Base-by-base conservation (phyloP, 1,140 invertebrate species). In the Temnothorax longispinosus region DNA sequence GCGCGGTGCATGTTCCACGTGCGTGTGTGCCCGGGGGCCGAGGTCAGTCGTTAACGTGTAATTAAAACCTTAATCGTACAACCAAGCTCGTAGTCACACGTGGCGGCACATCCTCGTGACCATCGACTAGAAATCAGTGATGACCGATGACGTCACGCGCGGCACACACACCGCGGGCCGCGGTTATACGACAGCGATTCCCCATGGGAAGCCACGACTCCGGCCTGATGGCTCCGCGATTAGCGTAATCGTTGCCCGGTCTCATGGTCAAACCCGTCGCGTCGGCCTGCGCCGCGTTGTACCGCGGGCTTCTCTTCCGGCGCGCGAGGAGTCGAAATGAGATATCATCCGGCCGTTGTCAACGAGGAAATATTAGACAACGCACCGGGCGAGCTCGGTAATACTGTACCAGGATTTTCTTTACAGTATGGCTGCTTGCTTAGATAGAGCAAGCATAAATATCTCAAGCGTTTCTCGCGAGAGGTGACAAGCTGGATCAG, bases 351-450 rank as follows among this genome's bases (percentile, higher is more conserved):
- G n/a, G 60, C 18, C 65, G 44, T 67, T 35, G 18, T 56, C 5
- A 13, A 21, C 13, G 7, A 50, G 35, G 15, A 82, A 35, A 72
- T 50, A 82, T 81, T 74, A 13, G 54, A 82, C 65, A n/a, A 35
- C 78, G 41, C 21, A 11, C 27, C 11, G 52, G 54, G 27, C 27
- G 77, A 44, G 41, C 41, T 69, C 65, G 21, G 18, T 74, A 5
- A 90, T 90, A 90, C 88, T 90, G 88, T 90, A 82, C 88, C 88
- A 90, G 32, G 38, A 78, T 67, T 41, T 80, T 88, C 76, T 90
- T 62, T 90, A 90, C 89, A 87, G 88, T 90, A 90, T 78, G 52
- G 41, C 65, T 13, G 38, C 41, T 62, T 21, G 41, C 27, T n/a
- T 27, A 75, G 80, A 62, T 2, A 27, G 41, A 80, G 62, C 15